phyloP scores from a whole-genome alignment of 2,113 vertebrate genomes.

The Varanus komodoensis region DNA sequence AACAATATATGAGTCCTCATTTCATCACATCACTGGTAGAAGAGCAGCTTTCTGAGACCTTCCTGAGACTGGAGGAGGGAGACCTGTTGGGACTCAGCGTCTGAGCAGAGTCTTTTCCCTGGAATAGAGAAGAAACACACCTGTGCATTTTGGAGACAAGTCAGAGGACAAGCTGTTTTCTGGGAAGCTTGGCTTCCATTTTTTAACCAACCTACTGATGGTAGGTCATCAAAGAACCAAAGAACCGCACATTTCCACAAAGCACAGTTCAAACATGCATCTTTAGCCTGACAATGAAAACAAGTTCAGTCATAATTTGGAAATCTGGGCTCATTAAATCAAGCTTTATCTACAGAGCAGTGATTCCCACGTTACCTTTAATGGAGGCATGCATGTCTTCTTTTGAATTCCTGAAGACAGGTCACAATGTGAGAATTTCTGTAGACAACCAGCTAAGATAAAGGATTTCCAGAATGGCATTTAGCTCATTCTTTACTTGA shows the following conservation, averaged over 20 bases:
- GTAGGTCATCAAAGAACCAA: not conserved
- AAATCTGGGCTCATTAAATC: not conserved
- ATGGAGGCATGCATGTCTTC: not conserved
- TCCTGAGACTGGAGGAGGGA: too few species aligned
- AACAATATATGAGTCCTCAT: too few species aligned
- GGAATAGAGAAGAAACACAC: not conserved
- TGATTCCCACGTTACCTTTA: not conserved
- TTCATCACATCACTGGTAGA: too few species aligned
- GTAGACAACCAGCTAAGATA: not conserved
- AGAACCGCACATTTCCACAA: not conserved
- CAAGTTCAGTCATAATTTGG: not conserved
- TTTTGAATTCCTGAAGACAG: not conserved
- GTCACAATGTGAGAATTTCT: not conserved
- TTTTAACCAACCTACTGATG: not conserved
- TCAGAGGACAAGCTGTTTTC: not conserved
- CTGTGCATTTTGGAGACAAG: too few species aligned
- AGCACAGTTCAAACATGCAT: not conserved
- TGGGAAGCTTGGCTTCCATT: not conserved
- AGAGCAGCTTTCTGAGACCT: too few species aligned
- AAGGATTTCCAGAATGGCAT: not conserved
- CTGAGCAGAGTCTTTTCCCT: too few species aligned
- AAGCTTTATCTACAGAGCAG: too few species aligned
- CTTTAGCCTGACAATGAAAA: not conserved
- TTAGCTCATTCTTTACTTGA: not conserved
- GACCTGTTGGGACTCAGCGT: too few species aligned